Conservation (phyloP, 1,140 invertebrate species). For the Antheraea mylitta region DNA sequence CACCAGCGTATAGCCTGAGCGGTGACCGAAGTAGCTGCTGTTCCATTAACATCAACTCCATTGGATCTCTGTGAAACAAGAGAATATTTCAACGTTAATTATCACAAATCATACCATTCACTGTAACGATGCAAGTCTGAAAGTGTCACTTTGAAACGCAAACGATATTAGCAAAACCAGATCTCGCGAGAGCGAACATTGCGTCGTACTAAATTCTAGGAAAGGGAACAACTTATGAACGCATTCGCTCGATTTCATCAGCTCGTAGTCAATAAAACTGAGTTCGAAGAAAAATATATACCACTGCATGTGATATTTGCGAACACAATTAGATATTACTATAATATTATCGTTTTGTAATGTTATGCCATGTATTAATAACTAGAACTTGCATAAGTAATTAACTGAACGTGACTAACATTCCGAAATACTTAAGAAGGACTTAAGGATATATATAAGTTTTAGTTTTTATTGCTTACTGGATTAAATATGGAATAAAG, state of each 20-base stretch:
- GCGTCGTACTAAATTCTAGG: slow-evolving; percentile 43
- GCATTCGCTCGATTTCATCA: slow-evolving; percentile 65
- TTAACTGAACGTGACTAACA: no score
- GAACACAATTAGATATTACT: background rate
- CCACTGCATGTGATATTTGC: slow-evolving; percentile 34
- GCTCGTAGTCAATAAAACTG: slow-evolving; percentile 65
- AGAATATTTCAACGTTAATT: background rate
- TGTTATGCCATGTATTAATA: no score
- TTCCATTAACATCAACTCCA: slow-evolving; percentile 78
- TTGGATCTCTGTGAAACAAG: slow-evolving; percentile 72
- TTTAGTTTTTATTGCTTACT: background rate
- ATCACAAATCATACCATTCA: background rate
- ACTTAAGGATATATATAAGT: background rate
- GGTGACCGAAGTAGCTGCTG: slow-evolving; percentile 74
- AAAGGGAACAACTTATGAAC: slow-evolving; percentile 47
- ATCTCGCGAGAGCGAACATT: slow-evolving; percentile 7
- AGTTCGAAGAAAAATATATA: slow-evolving; percentile 56
- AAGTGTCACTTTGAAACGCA: background rate
- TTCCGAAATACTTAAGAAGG: no score
- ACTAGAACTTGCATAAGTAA: no score
- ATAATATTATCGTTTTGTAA: no score
- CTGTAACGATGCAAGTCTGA: no score
- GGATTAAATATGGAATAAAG: slow-evolving; percentile 8
- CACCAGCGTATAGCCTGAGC: slow-evolving; percentile 65
- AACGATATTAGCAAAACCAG: slow-evolving; percentile 2